Percentiles rank a stretch among this genome's conserved stretches.
phyloP scores from a whole-genome alignment of 1,140 invertebrate genomes.

The Drosophila gunungcola region DNA sequence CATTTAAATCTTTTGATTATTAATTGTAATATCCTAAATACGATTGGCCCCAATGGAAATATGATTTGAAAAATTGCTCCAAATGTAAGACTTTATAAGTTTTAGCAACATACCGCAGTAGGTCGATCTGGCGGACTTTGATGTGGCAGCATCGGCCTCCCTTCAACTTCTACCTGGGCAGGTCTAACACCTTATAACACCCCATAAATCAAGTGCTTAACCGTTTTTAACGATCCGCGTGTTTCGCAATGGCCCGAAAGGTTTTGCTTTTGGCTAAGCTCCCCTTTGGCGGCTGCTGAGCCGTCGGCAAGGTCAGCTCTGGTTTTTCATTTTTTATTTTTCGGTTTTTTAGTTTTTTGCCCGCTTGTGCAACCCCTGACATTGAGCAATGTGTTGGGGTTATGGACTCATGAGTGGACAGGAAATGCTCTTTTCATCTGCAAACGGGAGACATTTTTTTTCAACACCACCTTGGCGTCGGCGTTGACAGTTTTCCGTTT shows the following conservation, averaged over 20 bases:
- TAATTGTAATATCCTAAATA: too few species aligned
- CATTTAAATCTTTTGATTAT: too few species aligned
- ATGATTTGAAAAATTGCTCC: background rate
- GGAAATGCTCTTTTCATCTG: constrained; percentile 40
- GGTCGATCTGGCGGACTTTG: background rate
- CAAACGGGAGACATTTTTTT: constrained; percentile 9
- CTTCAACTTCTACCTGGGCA: constrained; percentile 10
- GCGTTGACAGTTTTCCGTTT: constrained; percentile 36
- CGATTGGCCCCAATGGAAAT: background rate
- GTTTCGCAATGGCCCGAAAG: constrained; percentile 20
- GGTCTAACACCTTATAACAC: constrained; percentile 42
- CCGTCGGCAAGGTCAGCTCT: constrained; percentile 40
- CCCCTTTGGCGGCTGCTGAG: constrained; percentile 28
- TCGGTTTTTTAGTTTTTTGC: too few species aligned
- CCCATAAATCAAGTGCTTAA: constrained; percentile 60
- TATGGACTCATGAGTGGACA: constrained; percentile 15
- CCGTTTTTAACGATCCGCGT: constrained; percentile 41
- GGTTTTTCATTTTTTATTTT: too few species aligned
- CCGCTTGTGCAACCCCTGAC: constrained; percentile 40
- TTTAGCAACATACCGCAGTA: too few species aligned
- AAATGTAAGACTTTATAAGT: too few species aligned
- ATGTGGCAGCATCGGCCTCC: background rate
- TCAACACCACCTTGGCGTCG: constrained; percentile 6
- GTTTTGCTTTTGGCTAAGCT: constrained; percentile 36
- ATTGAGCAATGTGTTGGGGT: constrained; percentile 28